These are phyloP conservation scores for Melanerpes formicivorus DNA, from an alignment of 2,113 vertebrate genomes.

Conservation along the genomic window DNA sequence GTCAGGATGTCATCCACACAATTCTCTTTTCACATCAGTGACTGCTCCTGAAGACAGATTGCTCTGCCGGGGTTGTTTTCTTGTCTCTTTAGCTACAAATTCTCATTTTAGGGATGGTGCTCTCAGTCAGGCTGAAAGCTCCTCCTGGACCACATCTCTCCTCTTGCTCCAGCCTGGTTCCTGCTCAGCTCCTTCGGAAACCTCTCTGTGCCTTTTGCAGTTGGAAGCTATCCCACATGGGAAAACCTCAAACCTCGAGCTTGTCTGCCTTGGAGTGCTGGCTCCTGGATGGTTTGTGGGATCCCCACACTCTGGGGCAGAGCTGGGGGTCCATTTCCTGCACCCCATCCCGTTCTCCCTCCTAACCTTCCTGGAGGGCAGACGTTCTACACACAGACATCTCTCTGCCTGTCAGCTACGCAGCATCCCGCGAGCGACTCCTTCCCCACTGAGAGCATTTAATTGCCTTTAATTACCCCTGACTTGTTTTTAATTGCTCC, in stretches of 20 bases:
- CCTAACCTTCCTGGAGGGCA: not conserved
- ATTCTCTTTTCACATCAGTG: not conserved
- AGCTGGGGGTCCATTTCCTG: not conserved
- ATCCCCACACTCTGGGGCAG: accelerated
- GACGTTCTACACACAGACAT: not conserved
- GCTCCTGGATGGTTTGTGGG: not conserved
- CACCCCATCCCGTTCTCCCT: accelerated
- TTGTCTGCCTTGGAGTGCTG: not conserved
- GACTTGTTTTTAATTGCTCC: conserved; percentile 30
- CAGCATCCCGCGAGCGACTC: not conserved
- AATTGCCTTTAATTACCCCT: conserved; percentile 23
- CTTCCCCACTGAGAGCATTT: not conserved
- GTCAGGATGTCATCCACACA: not conserved
- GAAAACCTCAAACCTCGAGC: not conserved
- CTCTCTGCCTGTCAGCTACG: not conserved
- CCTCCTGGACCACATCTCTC: accelerated
- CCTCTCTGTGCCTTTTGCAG: not conserved
- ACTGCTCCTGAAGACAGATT: not conserved
- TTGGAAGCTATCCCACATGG: not conserved
- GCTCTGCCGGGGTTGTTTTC: not conserved
- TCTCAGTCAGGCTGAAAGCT: not conserved
- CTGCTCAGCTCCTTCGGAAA: not conserved
- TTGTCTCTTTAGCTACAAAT: accelerated
- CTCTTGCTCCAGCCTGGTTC: not conserved
- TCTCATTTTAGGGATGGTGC: accelerated